Evolutionary conservation across 2,888 invertebrate genomes (phyloP), one percentile per base, ranked within the genome.

Genomic region (Ischnura elegans): DNA sequence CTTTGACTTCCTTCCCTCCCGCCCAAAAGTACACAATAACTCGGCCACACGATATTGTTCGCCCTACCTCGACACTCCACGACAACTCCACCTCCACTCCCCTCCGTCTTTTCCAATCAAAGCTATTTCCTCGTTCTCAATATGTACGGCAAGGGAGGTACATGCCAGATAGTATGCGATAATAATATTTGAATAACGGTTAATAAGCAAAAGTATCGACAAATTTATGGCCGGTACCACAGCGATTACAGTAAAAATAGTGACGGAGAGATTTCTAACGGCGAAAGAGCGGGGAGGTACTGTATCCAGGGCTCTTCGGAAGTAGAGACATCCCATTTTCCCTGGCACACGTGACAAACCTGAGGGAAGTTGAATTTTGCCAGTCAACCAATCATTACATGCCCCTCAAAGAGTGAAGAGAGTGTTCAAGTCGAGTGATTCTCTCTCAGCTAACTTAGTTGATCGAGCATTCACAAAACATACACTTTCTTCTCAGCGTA

Each of bases 41-140:
- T 55, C 55, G 51, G n/a, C 42, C 87, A 55, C 87, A 87, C 87
- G 61, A 90, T 90, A 90, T 90, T 61, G 61, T 61, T 61, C 42
- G 13, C 36, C 90, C 61, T 46, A 43, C 90, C 61, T 46, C 25
- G 45, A 45, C 46, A n/a, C 87, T 25, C 55, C 36, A 55, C 25
- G 47, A 29, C 36, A 36, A 29, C n/a, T n/a, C n/a, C 43, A 0
- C 42, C 61, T 5, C 36, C n/a, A n/a, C 51, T 10, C 0, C 13
- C 29, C 87, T 10, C 55, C n/a, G 13, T 36, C 42, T 42, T 55
- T 36, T 76, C 36, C 76, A 76, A 76, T 76, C 76, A 76, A 36
- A 76, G 36, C 29, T 16, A 29, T 13, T 29, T 10, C 6, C 76
- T n/a, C n/a, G 13, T 36, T 76, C 76, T 76, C 76, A 76, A 76